Evolutionary conservation across 2,797 vertebrate genomes (phyloP).

Genomic region (Paratrypauchen microcephalus): DNA sequence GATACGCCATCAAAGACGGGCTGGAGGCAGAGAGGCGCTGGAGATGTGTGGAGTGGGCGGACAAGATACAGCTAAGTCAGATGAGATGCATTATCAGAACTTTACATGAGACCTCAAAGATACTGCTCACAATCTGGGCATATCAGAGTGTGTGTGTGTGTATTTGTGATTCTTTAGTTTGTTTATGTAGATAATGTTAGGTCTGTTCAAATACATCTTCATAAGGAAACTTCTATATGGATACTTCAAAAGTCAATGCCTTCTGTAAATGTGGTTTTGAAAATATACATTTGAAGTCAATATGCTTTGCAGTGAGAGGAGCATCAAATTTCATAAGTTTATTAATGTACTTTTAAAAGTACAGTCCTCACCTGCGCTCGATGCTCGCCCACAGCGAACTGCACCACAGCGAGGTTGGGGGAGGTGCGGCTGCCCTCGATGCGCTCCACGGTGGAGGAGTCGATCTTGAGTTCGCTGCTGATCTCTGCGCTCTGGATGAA

Average conservation of each 20-base stretch:
- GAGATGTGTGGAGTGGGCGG: conserved; percentile 57
- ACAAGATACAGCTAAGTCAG: conserved; percentile 62
- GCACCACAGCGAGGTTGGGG: conserved; percentile 89
- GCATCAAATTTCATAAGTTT: too few species aligned
- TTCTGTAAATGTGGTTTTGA: neutral
- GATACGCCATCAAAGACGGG: conserved; percentile 61
- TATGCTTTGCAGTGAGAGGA: too few species aligned
- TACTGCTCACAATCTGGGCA: conserved; percentile 32
- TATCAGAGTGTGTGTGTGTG: conserved; percentile 4
- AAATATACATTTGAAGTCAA: neutral
- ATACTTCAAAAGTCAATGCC: neutral
- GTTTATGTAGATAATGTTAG: neutral
- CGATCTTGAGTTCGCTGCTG: conserved; percentile 96
- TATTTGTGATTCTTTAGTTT: neutral
- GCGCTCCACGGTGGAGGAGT: conserved; percentile 97
- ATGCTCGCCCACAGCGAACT: conserved; percentile 95
- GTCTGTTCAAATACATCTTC: neutral
- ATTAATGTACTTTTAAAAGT: neutral
- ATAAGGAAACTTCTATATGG: neutral
- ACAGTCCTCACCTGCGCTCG: conserved; percentile 88
- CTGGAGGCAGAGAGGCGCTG: conserved; percentile 50
- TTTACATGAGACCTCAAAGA: conserved; percentile 59
- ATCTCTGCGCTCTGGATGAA: conserved; percentile 99
- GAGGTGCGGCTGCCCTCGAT: conserved; percentile 88
- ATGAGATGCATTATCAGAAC: conserved; percentile 66